Conservation (phyloP, 2,888 invertebrate species). For the Coelinius sp. region DNA sequence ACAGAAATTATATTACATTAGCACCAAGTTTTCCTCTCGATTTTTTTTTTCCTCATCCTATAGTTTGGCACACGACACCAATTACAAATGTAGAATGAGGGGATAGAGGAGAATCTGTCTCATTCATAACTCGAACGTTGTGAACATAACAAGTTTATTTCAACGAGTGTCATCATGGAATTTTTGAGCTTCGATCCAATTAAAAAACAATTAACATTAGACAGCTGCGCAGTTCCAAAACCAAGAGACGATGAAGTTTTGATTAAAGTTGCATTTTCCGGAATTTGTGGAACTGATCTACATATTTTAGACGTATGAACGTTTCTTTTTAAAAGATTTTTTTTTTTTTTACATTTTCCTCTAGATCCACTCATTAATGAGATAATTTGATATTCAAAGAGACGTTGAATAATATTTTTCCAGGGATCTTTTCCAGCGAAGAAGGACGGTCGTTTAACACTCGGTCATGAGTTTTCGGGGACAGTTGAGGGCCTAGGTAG, state of each 20-base stretch:
- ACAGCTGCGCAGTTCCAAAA: slow-evolving; percentile 54
- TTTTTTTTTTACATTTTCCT: background rate
- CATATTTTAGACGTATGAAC: slow-evolving; percentile 78
- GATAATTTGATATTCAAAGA: too few relatives aligned
- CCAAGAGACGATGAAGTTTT: slow-evolving; percentile 73
- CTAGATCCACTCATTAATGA: too few relatives aligned
- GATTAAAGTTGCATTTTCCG: slow-evolving; percentile 78
- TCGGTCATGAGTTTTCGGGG: slow-evolving; percentile 82
- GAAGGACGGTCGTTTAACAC: slow-evolving; percentile 72
- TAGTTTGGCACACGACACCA: background rate
- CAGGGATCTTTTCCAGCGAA: slow-evolving; percentile 80
- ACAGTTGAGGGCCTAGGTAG: slow-evolving; percentile 74
- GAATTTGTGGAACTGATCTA: slow-evolving; percentile 82
- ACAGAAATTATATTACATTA: background rate
- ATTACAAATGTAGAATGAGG: background rate
- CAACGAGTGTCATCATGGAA: slow-evolving; percentile 54
- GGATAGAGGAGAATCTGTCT: background rate
- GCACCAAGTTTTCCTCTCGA: background rate
- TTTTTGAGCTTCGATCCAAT: slow-evolving; percentile 61
- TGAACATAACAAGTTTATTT: background rate
- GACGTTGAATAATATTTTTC: too few relatives aligned
- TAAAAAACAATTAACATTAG: slow-evolving; percentile 54
- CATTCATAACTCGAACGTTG: background rate
- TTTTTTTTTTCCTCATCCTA: background rate
- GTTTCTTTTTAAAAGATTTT: slow-evolving; percentile 38